Evolutionary conservation across 1,140 invertebrate genomes (phyloP).

Genomic region (Drosophila ogumai): DNA sequence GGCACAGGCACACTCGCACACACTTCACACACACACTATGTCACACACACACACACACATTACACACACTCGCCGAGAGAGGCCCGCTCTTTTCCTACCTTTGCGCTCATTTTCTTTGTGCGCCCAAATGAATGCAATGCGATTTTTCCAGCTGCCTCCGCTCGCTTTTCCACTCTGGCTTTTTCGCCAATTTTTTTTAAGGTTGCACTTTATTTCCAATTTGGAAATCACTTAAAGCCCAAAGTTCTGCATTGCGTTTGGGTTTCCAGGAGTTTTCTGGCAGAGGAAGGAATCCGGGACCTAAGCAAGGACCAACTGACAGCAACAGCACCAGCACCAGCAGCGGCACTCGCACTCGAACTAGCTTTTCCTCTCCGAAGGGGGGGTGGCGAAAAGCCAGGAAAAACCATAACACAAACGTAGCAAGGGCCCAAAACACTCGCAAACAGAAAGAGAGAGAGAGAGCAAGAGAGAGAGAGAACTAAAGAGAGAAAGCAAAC

Average conservation of each 20-base stretch:
- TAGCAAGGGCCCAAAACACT: constrained; percentile 48
- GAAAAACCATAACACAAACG: constrained; percentile 59
- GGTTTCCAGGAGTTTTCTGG: neutral
- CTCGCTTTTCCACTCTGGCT: constrained; percentile 19
- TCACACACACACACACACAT: constrained; percentile 12
- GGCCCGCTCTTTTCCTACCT: constrained; percentile 68
- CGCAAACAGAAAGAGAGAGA: constrained; percentile 21
- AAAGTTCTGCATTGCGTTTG: constrained; percentile 9
- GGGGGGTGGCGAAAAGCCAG: constrained; percentile 18
- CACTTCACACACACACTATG: constrained; percentile 7
- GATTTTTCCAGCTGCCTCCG: constrained; percentile 38
- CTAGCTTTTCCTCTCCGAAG: constrained; percentile 33
- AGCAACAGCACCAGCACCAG: constrained; percentile 32
- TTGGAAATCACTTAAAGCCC: constrained; percentile 8
- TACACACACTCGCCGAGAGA: constrained; percentile 22
- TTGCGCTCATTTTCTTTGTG: constrained; percentile 82
- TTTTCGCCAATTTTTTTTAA: neutral
- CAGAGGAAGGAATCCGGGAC: constrained; percentile 14
- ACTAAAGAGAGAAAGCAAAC: neutral
- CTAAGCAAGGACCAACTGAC: constrained; percentile 18
- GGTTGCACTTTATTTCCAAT: constrained; percentile 12
- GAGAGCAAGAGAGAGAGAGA: neutral
- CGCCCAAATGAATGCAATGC: constrained; percentile 73
- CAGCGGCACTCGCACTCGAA: constrained; percentile 44
- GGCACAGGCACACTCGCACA: constrained; percentile 8